phyloP scores from a whole-genome alignment of 2,797 vertebrate genomes.

The Pangasius macronema region DNA sequence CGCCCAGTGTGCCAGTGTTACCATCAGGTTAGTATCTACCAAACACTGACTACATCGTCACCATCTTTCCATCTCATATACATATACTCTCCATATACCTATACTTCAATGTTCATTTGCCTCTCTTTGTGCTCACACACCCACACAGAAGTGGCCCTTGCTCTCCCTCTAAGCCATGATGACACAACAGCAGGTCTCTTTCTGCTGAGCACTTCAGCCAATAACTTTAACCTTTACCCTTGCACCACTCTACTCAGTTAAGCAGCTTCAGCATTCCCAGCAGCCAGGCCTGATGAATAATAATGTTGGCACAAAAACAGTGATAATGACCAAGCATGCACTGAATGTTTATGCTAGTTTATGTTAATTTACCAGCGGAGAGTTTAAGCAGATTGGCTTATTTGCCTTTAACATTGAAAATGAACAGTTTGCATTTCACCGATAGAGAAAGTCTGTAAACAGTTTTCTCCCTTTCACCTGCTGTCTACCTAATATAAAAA shows the following conservation, averaged over 20 bases:
- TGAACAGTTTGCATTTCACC: conserved; percentile 41
- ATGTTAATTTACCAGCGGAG: conserved; percentile 32
- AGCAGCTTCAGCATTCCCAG: conserved; percentile 31
- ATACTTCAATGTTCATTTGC: conserved; percentile 23
- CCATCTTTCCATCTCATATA: conserved; percentile 23
- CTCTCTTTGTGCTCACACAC: conserved; percentile 24
- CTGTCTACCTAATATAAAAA: background rate
- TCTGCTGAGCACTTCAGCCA: conserved; percentile 35
- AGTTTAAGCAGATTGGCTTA: conserved; percentile 40
- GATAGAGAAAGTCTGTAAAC: conserved; percentile 25
- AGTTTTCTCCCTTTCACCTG: background rate
- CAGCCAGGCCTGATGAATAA: conserved; percentile 48
- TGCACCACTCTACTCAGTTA: conserved; percentile 44
- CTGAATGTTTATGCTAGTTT: conserved; percentile 11
- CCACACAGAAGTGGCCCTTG: conserved; percentile 26
- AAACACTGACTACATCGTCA: conserved; percentile 14
- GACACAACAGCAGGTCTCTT: conserved; percentile 34
- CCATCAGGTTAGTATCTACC: conserved; percentile 82
- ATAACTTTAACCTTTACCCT: conserved; percentile 62
- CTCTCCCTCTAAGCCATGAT: conserved; percentile 5
- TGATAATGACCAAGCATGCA: conserved; percentile 32
- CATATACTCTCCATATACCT: conserved; percentile 7
- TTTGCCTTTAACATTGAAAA: conserved; percentile 27
- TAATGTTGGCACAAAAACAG: conserved; percentile 36
- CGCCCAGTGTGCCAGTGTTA: conserved; percentile 88